phyloP scores from a whole-genome alignment of 2,113 vertebrate genomes.

The Aix galericulata region DNA sequence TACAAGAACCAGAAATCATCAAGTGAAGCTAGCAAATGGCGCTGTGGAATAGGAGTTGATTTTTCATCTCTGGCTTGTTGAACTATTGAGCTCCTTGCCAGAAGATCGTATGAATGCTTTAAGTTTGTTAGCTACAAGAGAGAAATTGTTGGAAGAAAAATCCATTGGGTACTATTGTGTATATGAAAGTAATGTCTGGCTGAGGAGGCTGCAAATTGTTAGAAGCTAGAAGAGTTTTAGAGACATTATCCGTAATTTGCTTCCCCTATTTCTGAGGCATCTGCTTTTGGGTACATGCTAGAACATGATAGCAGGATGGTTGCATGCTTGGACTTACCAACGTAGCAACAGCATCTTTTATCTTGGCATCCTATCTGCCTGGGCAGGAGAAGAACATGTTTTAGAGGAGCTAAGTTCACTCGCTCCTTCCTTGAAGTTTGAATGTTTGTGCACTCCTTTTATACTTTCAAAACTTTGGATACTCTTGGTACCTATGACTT shows the following conservation, averaged over 20 bases:
- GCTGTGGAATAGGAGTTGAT: neutral
- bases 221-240: neutral
- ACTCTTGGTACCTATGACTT: neutral
- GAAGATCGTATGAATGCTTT: neutral
- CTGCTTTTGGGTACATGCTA: neutral
- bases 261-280: neutral
- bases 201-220: neutral
- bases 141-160: neutral
- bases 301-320: neutral
- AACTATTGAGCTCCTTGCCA: neutral
- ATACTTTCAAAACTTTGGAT: neutral
- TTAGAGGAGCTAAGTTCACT: neutral
- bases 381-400: neutral
- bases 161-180: neutral
- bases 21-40: neutral
- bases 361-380: neutral
- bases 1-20: neutral
- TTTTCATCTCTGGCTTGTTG: neutral
- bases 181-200: neutral
- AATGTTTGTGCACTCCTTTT: neutral
- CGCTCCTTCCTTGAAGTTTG: neutral
- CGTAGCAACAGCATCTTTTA: neutral
- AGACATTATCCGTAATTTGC: neutral
- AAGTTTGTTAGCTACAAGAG: neutral
- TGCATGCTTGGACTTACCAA: neutral